A percentile compares a stretch with the other conserved stretches of the same genome.
These are phyloP conservation scores for Siniperca undulata DNA, from an alignment of 2,797 vertebrate species.

Conservation along the genomic window DNA sequence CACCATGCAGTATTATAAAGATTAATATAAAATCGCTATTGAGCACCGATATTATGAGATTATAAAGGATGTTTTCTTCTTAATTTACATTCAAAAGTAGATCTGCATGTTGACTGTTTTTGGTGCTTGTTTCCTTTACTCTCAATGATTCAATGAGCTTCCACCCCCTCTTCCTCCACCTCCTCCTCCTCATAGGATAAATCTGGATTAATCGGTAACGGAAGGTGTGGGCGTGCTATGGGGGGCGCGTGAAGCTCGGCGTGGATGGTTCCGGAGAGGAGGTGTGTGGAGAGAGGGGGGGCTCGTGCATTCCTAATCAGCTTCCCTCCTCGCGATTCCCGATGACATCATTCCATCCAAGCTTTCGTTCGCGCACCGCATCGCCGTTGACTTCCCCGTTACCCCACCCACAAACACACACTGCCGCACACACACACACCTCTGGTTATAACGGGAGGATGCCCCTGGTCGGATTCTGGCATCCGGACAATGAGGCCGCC, in stretches of 20 bases:
- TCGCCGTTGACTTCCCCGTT: slow-evolving; percentile 73
- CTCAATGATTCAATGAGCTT: slow-evolving; percentile 71
- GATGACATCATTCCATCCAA: slow-evolving; percentile 85
- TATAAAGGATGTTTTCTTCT: not conserved
- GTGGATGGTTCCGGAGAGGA: slow-evolving; percentile 62
- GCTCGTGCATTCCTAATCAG: slow-evolving; percentile 71
- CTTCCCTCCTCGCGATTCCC: slow-evolving; percentile 75
- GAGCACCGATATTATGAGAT: not conserved
- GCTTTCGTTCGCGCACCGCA: slow-evolving; percentile 72
- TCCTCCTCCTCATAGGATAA: slow-evolving; percentile 65
- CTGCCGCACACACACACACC: slow-evolving; percentile 24
- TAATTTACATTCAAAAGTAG: slow-evolving; percentile 32
- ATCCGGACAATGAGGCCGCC: slow-evolving; percentile 35
- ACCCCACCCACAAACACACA: slow-evolving; percentile 76
- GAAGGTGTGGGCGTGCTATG: slow-evolving; percentile 73
- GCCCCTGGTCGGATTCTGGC: slow-evolving; percentile 42
- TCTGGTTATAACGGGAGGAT: slow-evolving; percentile 41
- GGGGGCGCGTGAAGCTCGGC: slow-evolving; percentile 46
- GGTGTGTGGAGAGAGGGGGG: slow-evolving; percentile 32
- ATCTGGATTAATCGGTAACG: slow-evolving; percentile 73
- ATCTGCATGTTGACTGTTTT: slow-evolving; percentile 56
- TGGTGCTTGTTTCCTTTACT: slow-evolving; percentile 48
- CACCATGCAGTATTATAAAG: not conserved
- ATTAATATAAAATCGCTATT: not conserved
- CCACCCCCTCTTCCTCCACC: slow-evolving; percentile 54